These are phyloP conservation scores for Ibidorhyncha struthersii DNA, from an alignment of 2,113 vertebrate genomes.

Conservation along the genomic window DNA sequence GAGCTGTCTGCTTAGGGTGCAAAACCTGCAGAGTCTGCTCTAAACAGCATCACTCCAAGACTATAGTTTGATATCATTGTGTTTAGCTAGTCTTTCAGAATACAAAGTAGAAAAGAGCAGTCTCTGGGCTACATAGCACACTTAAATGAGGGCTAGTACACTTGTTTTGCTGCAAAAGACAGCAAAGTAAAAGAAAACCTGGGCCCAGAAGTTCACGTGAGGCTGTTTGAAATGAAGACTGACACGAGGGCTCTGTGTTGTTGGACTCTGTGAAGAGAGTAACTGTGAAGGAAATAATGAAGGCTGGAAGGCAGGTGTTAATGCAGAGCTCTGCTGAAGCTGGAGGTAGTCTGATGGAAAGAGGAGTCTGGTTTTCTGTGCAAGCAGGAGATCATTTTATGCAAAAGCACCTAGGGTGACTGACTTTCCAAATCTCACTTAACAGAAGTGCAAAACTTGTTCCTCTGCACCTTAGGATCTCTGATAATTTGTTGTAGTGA, in stretches of 20 bases:
- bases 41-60: constrained; percentile 37
- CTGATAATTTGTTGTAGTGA: constrained; percentile 52
- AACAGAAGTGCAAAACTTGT: constrained; percentile 38
- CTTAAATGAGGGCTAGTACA: constrained; percentile 57
- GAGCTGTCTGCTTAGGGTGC: constrained; percentile 37
- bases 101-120: constrained; percentile 42
- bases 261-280: constrained; percentile 44
- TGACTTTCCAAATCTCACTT: constrained; percentile 51
- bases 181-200: constrained; percentile 47
- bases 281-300: constrained; percentile 19
- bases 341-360: constrained; percentile 4
- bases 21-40: constrained; percentile 60
- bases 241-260: not conserved
- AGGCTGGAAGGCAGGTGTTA: constrained; percentile 23
- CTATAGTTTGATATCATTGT: constrained; percentile 57
- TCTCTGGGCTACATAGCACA: constrained; percentile 47
- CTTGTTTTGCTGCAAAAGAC: constrained; percentile 48
- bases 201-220: constrained; percentile 29
- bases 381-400: constrained; percentile 38
- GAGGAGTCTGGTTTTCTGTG: constrained; percentile 2
- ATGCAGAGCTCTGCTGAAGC: constrained; percentile 3
- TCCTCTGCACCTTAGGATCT: constrained; percentile 56
- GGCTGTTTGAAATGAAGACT: not conserved
- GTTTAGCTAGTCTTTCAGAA: constrained; percentile 68
- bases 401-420: constrained; percentile 44